Evolutionary conservation across 1,140 invertebrate species (phyloP).

Genomic region (Calephelis nemesis): DNA sequence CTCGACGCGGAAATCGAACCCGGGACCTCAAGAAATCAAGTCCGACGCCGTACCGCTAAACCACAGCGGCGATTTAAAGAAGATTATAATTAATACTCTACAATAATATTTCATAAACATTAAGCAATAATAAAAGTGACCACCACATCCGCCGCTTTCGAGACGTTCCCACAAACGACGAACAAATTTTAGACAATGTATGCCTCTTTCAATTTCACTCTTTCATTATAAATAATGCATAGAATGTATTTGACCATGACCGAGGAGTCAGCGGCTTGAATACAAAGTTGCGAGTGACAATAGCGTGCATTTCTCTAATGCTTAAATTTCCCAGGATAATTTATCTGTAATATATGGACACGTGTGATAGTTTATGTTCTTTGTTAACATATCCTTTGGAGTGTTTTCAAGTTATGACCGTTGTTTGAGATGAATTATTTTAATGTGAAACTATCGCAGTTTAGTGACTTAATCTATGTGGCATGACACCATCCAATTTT

Average conservation of each 20-base stretch:
- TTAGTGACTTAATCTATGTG: too few relatives aligned
- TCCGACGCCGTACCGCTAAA: too few relatives aligned
- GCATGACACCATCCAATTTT: too few relatives aligned
- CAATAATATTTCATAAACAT: background rate
- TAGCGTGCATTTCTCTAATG: constrained; percentile 47
- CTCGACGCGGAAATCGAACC: too few relatives aligned
- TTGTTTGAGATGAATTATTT: too few relatives aligned
- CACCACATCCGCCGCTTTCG: constrained; percentile 19
- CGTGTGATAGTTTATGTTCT: constrained; percentile 24
- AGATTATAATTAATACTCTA: background rate
- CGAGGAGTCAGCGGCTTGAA: constrained; percentile 43
- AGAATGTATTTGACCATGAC: constrained; percentile 59
- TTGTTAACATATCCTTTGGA: constrained; percentile 5
- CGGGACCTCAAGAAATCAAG: too few relatives aligned
- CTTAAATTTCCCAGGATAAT: constrained; percentile 43
- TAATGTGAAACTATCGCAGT: too few relatives aligned
- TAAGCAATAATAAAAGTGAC: constrained; percentile 22
- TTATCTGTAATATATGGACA: constrained; percentile 26
- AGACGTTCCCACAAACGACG: constrained; percentile 36
- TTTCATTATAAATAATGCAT: constrained; percentile 70
- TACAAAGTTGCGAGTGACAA: constrained; percentile 49
- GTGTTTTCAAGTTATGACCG: too few relatives aligned
- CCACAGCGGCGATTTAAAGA: too few relatives aligned
- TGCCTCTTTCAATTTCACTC: constrained; percentile 55
- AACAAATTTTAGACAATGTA: constrained; percentile 20